phyloP scores from a whole-genome alignment of 2,113 vertebrate species.

The Prunella fulvescens region DNA sequence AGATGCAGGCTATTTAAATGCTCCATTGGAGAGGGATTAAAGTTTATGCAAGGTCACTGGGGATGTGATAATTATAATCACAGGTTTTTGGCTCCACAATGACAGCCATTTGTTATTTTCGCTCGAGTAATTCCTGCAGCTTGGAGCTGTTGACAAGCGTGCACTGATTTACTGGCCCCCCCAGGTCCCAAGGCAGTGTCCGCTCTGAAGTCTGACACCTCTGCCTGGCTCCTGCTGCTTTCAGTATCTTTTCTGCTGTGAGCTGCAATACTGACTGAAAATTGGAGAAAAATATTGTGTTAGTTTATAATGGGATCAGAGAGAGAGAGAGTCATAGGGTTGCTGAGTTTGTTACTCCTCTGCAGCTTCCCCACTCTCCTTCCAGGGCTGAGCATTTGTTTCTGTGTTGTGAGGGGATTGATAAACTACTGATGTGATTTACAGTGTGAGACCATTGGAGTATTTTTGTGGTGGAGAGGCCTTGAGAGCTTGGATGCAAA shows the following conservation, averaged over 20 bases:
- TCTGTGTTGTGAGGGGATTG: constrained; percentile 1
- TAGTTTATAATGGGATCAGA: constrained; percentile 69
- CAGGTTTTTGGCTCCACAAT: constrained; percentile 99
- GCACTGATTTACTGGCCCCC: constrained; percentile 89
- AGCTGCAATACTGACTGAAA: constrained; percentile 59
- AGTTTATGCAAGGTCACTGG: constrained; percentile 99
- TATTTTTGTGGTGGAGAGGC: constrained; percentile 10
- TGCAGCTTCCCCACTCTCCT: background rate
- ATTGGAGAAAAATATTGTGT: constrained; percentile 70
- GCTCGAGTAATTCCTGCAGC: constrained; percentile 89
- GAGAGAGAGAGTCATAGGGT: background rate
- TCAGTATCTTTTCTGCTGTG: constrained; percentile 63
- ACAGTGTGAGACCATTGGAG: background rate
- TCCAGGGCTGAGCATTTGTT: background rate
- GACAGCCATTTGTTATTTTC: constrained; percentile 99
- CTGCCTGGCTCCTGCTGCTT: constrained; percentile 57
- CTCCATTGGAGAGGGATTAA: constrained; percentile 99
- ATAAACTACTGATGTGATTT: constrained; percentile 34
- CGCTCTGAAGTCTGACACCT: constrained; percentile 69
- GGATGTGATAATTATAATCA: constrained; percentile 99
- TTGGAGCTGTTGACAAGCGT: constrained; percentile 92
- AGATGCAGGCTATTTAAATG: constrained; percentile 99
- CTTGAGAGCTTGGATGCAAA: constrained; percentile 4
- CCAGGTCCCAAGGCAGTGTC: constrained; percentile 70
- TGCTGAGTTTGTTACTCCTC: constrained; percentile 21